Base-by-base conservation (phyloP, 2,113 vertebrate genomes). In the Polypterus bichir region DNA sequence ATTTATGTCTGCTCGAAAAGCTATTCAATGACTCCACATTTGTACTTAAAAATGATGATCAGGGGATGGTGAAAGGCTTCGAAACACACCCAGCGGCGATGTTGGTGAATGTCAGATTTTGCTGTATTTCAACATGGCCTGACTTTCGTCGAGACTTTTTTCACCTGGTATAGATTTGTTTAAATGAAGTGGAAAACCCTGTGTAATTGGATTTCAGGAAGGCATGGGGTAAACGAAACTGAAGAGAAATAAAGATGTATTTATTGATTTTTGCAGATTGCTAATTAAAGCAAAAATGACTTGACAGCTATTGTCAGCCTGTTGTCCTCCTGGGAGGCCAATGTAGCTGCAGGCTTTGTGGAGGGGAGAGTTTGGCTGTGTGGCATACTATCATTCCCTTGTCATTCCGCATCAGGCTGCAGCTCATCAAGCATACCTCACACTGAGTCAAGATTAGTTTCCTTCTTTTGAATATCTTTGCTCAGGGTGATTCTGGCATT, bases 161-260 rank as follows among this genome's bases (percentile, higher is more conserved):
- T 27, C 27, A 27, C 27, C 27, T 76, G 49, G 65, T 74, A 66
- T 76, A 73, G 70, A 72, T 78, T 71, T 76, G 69, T 74, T 74
- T 81, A 82, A 83, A 83, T 81, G 80, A 81, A 71, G 71, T 79
- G 74, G 77, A 77, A 83, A 83, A 80, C 70, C 63, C 71, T 66
- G 70, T 1, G 67, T 81, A 74, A 82, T 85, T 79, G 78, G 76
- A 79, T 80, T 67, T 66, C 69, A 68, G 65, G 70, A 69, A 72
- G 66, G 61, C 78, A 78, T 70, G 73, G 76, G 75, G 70, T 27
- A 69, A 63, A 69, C 49, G 53, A 73, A 67, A 71, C 57, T 51
- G 56, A 7, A 44, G 27, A 57, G 6, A 57, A 44, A 57, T 3
- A 44, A 57, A 57, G 57, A 49, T 66, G 67, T 73, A 71, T 74